These are phyloP conservation scores for Salpingus planirostris DNA, from an alignment of 2,888 invertebrate species.

Conservation along the genomic window DNA sequence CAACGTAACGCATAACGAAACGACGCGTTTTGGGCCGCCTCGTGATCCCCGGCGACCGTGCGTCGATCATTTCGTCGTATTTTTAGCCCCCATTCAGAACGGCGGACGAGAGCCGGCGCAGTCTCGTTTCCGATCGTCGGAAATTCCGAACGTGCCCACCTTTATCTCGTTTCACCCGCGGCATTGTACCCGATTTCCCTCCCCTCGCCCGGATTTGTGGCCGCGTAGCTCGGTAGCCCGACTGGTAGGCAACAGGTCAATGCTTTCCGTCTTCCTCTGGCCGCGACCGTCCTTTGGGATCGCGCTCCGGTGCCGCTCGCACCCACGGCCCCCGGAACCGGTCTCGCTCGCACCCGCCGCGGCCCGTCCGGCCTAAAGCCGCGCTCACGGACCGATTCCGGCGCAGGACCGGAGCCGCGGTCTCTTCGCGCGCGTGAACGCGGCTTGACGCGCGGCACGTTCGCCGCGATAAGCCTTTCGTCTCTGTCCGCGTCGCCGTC, in stretches of 20 bases:
- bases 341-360: conserved; percentile 16
- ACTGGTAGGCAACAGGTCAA: conserved; percentile 55
- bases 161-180: conserved; percentile 37
- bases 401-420: no score
- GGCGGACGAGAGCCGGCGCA: conserved; percentile 8
- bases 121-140: conserved; percentile 15
- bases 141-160: conserved; percentile 28
- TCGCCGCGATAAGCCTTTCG: conserved; percentile 11
- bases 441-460: conserved; percentile 15
- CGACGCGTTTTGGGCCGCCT: conserved; percentile 1
- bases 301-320: conserved; percentile 37
- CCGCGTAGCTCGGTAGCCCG: conserved; percentile 46
- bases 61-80: conserved; percentile 6
- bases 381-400: conserved; percentile 7
- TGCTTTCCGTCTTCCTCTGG: conserved; percentile 44
- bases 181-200: conserved; percentile 31
- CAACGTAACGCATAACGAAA: background rate
- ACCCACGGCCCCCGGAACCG: no score
- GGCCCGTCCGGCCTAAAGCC: conserved; percentile 16
- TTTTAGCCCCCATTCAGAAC: conserved; percentile 20
- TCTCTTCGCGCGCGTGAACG: no score
- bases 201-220: conserved; percentile 32
- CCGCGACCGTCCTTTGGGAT: conserved; percentile 32
- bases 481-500: conserved; percentile 14
- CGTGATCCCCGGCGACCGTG: background rate